Evolutionary conservation across 2,113 vertebrate genomes (phyloP), one percentile per base, ranked within the genome.

Genomic region (Scolopax mira): DNA sequence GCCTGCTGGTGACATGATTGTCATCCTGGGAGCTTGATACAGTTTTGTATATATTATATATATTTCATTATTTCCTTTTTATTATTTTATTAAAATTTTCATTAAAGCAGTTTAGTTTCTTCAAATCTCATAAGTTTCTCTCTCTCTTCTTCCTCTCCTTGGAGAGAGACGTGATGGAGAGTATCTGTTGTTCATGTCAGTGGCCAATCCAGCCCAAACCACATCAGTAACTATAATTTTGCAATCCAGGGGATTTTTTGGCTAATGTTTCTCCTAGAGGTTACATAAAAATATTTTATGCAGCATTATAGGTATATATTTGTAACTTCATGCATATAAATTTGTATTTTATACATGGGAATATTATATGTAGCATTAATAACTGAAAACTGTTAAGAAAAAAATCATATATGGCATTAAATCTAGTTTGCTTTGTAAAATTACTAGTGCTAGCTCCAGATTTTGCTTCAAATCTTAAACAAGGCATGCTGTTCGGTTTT

Each of bases 171-270:
- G 31, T 57, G 31, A 7, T 31, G 18, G 31, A 57, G 31, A 57
- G 31, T 11, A n/a, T 18, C 17, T 19, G 30, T 31, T 6, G 2
- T 55, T 31, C 28, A 55, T 30, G 10, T 31, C 52, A 55, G 28
- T 31, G 30, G 52, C 27, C 17, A 55, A 17, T 55, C 52, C 15
- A 10, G 30, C 17, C 28, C 52, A 55, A 31, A 55, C 28, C 52
- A 31, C 5, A 5, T n/a, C 31, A 57, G 31, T 57, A 57, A 54
- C 7, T 46, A 11, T 57, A 37, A 49, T 78, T 64, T 78, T 51
- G 0, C 16, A 66, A 66, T 66, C 52, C 9, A 52, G 7, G 9
- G 9, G 1, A 0, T 1, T 18, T 75, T 77, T 73, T 57, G 3
- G 17, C 14, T 79, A 64, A 61, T 24, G 1, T 74, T 78, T 27